A percentile compares a stretch with the other conserved stretches of the same genome.
phyloP scores from a whole-genome alignment of 2,113 vertebrate species.

The Orcinus orca region DNA sequence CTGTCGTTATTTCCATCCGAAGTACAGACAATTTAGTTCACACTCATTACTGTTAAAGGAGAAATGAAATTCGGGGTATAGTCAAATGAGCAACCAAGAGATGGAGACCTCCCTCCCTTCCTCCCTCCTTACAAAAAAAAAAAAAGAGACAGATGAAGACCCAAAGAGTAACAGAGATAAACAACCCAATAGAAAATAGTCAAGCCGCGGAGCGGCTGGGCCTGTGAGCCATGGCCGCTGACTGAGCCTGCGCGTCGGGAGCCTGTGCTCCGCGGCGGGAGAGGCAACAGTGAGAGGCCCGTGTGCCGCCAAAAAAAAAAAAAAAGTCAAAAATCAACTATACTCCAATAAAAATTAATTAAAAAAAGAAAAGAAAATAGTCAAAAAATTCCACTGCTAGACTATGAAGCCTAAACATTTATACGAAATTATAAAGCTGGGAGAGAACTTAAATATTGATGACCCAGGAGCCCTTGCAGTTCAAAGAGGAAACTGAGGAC shows the following conservation, averaged over 20 bases:
- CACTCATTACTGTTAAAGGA: neutral
- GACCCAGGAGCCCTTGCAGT: neutral
- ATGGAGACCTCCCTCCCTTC: neutral
- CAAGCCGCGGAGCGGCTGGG: neutral
- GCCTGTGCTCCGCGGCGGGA: too few relatives aligned
- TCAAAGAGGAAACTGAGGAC: constrained; percentile 6
- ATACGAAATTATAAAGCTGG: neutral
- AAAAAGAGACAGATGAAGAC: too few relatives aligned
- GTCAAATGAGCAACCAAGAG: neutral
- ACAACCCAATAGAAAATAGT: neutral
- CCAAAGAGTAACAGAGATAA: neutral
- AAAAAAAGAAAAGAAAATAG: neutral
- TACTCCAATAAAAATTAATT: too few relatives aligned
- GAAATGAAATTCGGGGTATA: neutral
- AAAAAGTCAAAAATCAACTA: neutral
- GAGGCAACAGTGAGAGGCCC: too few relatives aligned
- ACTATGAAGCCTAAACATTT: neutral
- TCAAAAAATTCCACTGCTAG: neutral
- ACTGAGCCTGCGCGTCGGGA: too few relatives aligned
- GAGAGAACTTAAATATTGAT: neutral
- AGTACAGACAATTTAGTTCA: neutral
- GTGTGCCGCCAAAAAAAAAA: neutral
- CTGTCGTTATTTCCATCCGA: neutral
- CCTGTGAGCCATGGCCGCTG: too few relatives aligned
- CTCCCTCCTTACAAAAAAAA: too few relatives aligned